phyloP scores from a whole-genome alignment of 2,888 invertebrate species.

The Sinhomidia bicolor region DNA sequence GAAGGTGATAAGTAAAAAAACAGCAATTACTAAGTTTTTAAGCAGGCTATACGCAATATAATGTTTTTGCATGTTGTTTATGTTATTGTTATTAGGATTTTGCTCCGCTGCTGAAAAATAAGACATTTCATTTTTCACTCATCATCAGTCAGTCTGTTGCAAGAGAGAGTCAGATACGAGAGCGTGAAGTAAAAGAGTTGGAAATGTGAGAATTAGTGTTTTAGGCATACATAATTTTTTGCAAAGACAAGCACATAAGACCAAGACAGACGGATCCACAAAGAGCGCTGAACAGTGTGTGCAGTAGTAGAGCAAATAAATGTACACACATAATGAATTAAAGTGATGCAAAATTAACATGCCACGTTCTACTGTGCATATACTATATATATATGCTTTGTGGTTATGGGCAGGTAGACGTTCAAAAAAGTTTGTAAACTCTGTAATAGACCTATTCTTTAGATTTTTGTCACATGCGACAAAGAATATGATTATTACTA shows the following conservation, averaged over 20 bases:
- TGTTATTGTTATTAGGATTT: constrained; percentile 14
- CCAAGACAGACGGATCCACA: too few relatives aligned
- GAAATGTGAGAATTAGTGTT: background rate
- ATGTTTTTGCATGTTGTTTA: constrained; percentile 19
- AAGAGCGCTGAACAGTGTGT: too few relatives aligned
- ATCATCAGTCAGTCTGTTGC: background rate
- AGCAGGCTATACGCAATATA: background rate
- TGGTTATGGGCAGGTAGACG: too few relatives aligned
- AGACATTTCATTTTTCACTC: constrained; percentile 18
- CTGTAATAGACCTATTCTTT: background rate
- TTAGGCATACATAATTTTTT: too few relatives aligned
- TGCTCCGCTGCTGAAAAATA: background rate
- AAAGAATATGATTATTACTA: background rate
- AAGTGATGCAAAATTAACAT: background rate
- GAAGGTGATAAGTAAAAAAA: background rate
- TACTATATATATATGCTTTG: too few relatives aligned
- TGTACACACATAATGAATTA: too few relatives aligned
- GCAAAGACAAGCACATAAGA: too few relatives aligned
- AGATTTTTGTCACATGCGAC: constrained; percentile 16
- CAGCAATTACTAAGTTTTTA: background rate
- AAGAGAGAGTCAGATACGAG: background rate
- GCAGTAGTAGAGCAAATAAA: too few relatives aligned
- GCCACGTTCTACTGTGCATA: too few relatives aligned
- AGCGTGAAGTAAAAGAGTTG: too few relatives aligned
- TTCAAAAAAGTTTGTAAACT: background rate